phyloP scores from a whole-genome alignment of 1,140 invertebrate genomes.

The Cylas formicarius region DNA sequence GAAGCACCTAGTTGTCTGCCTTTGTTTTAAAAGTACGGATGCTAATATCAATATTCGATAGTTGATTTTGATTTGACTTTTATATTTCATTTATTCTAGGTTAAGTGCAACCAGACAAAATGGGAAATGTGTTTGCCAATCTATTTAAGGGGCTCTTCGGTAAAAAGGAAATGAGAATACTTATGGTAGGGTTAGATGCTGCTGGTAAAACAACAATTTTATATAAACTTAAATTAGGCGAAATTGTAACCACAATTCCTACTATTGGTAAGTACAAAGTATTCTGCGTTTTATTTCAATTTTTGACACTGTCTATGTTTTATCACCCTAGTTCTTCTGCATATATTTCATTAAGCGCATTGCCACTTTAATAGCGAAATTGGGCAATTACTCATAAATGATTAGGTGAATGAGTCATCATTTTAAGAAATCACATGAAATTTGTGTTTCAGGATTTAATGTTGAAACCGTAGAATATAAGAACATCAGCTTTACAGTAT shows the following conservation, averaged over 20 bases:
- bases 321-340: not conserved
- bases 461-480: conserved; percentile 95
- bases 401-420: conserved; percentile 15
- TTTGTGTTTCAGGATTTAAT: conserved; percentile 70
- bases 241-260: conserved; percentile 99
- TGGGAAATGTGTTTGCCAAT: conserved; percentile 82
- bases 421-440: conserved; percentile 4
- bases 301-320: not conserved
- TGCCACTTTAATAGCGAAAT: not conserved
- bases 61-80: conserved; percentile 8
- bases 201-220: conserved; percentile 99
- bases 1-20: conserved; percentile 18
- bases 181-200: conserved; percentile 96
- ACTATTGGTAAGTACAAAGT: conserved; percentile 81
- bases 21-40: conserved; percentile 38
- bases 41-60: conserved; percentile 16
- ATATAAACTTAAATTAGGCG: conserved; percentile 99
- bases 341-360: conserved; percentile 6
- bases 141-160: conserved; percentile 94
- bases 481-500: conserved; percentile 89
- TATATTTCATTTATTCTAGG: conserved; percentile 17
- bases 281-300: conserved; percentile 7
- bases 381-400: too few relatives aligned
- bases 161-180: conserved; percentile 98
- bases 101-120: conserved; percentile 36